phyloP scores from a whole-genome alignment of 2,113 vertebrate species.

The Holacanthus passer region DNA sequence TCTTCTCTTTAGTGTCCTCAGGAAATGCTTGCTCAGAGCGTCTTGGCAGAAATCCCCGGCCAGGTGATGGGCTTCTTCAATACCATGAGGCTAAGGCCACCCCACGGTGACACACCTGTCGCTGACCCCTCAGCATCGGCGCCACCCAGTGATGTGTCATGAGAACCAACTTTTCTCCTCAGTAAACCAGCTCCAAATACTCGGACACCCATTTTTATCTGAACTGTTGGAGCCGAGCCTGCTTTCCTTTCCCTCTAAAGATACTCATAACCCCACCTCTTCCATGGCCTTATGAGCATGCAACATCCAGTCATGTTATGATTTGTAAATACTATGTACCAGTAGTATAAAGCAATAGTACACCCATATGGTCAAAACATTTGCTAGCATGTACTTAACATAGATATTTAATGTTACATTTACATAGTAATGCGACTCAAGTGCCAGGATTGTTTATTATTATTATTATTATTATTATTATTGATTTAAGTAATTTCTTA shows the following conservation, averaged over 20 bases:
- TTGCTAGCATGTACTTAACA: background rate
- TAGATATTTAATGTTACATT: background rate
- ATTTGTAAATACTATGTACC: background rate
- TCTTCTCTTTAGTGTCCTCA: constrained; percentile 68
- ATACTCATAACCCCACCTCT: background rate
- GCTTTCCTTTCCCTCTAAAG: background rate
- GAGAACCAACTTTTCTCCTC: background rate
- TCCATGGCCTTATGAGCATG: background rate
- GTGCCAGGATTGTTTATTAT: constrained; percentile 63
- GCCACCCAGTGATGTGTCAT: constrained; percentile 10
- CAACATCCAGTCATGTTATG: background rate
- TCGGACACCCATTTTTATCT: background rate
- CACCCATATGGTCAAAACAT: background rate
- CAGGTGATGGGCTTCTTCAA: constrained; percentile 79
- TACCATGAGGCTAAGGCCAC: constrained; percentile 68
- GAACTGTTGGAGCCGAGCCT: background rate
- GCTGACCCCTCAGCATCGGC: constrained; percentile 47
- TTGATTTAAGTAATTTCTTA: background rate
- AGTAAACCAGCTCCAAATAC: background rate
- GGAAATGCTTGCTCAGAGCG: constrained; percentile 77
- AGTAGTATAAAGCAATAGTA: constrained; percentile 7
- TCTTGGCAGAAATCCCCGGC: constrained; percentile 82
- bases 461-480: no score
- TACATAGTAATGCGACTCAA: constrained; percentile 15
- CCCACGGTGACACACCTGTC: constrained; percentile 23